Percentiles rank a stretch among this genome's conserved stretches.
Conservation (phyloP, 2,888 invertebrate species). For the Amblyjoppa proteus region DNA sequence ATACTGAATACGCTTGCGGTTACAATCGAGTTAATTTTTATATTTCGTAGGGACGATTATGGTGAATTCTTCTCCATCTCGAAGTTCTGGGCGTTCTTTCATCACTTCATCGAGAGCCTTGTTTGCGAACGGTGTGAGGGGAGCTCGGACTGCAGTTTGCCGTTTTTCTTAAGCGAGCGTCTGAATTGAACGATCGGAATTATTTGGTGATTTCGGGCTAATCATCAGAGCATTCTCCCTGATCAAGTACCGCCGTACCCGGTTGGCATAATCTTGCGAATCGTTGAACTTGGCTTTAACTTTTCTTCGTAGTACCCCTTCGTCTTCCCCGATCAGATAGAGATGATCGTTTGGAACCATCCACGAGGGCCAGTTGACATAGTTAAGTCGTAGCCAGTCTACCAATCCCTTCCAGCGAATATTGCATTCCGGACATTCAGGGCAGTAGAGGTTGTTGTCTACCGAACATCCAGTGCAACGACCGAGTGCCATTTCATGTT, state of each 20-base stretch:
- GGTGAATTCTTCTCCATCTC: too few species aligned
- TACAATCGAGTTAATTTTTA: too few species aligned
- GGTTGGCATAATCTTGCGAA: slow-evolving; percentile 31
- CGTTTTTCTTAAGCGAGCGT: too few species aligned
- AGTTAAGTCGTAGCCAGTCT: slow-evolving; percentile 41
- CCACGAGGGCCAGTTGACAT: slow-evolving; percentile 39
- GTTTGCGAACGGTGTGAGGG: too few species aligned
- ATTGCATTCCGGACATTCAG: slow-evolving; percentile 56
- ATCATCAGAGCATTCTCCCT: slow-evolving; percentile 24
- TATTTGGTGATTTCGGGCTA: too few species aligned
- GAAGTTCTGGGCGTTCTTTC: too few species aligned
- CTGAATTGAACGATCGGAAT: too few species aligned
- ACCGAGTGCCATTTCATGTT: slow-evolving; percentile 47
- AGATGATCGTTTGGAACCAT: slow-evolving; percentile 34
- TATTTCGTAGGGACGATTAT: too few species aligned
- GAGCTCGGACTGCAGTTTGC: too few species aligned
- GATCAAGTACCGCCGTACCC: slow-evolving; percentile 10
- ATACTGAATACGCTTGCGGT: too few species aligned
- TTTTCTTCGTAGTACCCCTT: slow-evolving; percentile 12
- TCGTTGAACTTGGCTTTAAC: slow-evolving; percentile 30
- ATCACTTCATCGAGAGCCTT: too few species aligned
- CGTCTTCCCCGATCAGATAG: slow-evolving; percentile 31
- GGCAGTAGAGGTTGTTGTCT: slow-evolving; percentile 37
- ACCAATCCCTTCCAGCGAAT: slow-evolving; percentile 27
- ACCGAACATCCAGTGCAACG: slow-evolving; percentile 42